phyloP scores from a whole-genome alignment of 2,888 invertebrate genomes.

The Leucophenga maculata region DNA sequence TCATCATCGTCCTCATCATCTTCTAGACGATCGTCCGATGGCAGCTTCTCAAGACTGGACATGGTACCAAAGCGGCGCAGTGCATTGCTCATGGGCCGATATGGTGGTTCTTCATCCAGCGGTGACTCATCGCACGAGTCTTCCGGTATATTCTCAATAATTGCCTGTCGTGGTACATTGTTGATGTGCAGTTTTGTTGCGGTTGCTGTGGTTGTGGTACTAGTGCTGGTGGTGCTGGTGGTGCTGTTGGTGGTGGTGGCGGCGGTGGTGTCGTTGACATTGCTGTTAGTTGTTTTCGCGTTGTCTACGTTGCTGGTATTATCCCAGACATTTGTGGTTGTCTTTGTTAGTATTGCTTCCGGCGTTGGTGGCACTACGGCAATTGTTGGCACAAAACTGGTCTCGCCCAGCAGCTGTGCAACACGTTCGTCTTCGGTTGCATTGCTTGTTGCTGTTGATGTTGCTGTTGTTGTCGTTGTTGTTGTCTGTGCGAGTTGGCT shows the following conservation, averaged over 20 bases:
- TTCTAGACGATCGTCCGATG: constrained; percentile 73
- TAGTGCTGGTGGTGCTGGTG: neutral
- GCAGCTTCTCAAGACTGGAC: constrained; percentile 81
- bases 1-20: constrained; percentile 74
- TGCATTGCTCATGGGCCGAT: constrained; percentile 76
- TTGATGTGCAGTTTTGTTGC: constrained; percentile 58
- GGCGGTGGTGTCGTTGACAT: neutral
- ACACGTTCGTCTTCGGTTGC: constrained; percentile 49
- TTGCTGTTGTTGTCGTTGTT: constrained; percentile 14
- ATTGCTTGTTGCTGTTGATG: constrained; percentile 9
- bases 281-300: neutral
- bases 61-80: constrained; percentile 79
- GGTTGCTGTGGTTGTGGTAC: constrained; percentile 44
- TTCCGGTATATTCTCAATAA: constrained; percentile 73
- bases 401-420: constrained; percentile 26
- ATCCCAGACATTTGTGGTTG: constrained; percentile 71
- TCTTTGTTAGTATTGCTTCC: constrained; percentile 73
- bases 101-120: constrained; percentile 82
- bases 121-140: constrained; percentile 80
- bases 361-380: constrained; percentile 84
- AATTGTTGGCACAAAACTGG: constrained; percentile 77
- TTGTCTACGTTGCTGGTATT: constrained; percentile 47
- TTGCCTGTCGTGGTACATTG: constrained; percentile 58
- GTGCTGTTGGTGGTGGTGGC: neutral
- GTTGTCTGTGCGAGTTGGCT: neutral